Evolutionary conservation across 2,113 vertebrate species (phyloP), one percentile per base, ranked within the genome.

Genomic region (Charadrius vociferus): DNA sequence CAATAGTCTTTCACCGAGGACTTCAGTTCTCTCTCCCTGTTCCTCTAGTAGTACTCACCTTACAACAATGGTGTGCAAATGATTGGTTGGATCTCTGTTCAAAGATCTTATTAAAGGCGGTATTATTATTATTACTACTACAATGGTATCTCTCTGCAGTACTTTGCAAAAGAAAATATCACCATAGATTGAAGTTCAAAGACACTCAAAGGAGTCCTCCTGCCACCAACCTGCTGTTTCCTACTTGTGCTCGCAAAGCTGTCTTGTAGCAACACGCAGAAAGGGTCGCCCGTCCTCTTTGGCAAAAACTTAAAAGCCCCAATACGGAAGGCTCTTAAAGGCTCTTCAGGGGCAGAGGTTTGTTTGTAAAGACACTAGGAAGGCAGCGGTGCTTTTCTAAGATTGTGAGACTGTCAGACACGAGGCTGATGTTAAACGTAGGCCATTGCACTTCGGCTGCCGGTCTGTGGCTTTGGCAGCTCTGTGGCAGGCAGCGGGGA

Each of bases 151-250:
- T 70, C 65, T 72, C 34, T 61, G 52, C 45, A 87, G 45, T 58
- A 80, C n/a, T 91, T 90, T 82, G 41, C 50, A 77, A 77, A 82
- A 85, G 17, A 50, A 91, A 91, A 66, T 66, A 89, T 27, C 79
- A 10, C 45, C 15, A 27, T 6, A 66, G 58, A 14, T 14, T 34
- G 49, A 81, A 58, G 62, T 23, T 23, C 37, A 61, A 83, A 73
- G 66, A n/a, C 26, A 79, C 43, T 41, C 63, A 43, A 71, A 94
- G 43, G 43, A 52, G 26, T 41, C 18, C 22, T 50, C 30, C n/a
- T 82, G 62, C 73, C 66, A 72, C 61, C 47, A 89, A 32, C 52
- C 14, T 14, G 5, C 37, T 50, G 37, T 50, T 71, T 77, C 71
- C 59, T 78, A 17, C 81, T 68, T 39, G 59, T 49, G 41, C 50